Evolutionary conservation across 2,797 vertebrate genomes (phyloP).

Genomic region (Pristis pectinata): DNA sequence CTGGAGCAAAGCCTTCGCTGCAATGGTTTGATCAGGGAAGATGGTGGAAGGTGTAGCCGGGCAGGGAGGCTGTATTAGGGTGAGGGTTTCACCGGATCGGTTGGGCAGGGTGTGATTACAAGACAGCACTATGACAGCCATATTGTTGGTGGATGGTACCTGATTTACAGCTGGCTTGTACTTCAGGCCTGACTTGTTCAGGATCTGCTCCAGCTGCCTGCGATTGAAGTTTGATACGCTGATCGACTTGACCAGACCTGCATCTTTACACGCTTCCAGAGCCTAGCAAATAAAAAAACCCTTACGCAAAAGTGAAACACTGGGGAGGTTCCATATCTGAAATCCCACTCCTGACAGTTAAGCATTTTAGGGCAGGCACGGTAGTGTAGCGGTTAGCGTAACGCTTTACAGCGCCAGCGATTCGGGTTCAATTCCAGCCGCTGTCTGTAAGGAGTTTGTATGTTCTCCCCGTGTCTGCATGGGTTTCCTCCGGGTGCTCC

Average conservation of each 20-base stretch:
- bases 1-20: too few species aligned
- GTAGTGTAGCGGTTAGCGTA: too few species aligned
- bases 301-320: neutral
- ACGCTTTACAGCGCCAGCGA: too few species aligned
- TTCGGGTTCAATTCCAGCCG: too few species aligned
- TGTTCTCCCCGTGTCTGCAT: too few species aligned
- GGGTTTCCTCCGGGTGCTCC: too few species aligned
- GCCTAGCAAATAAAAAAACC: slow-evolving; percentile 60
- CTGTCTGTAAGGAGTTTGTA: too few species aligned
- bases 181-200: slow-evolving; percentile 85
- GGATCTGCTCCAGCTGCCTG: slow-evolving; percentile 76
- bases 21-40: too few species aligned
- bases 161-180: slow-evolving; percentile 85
- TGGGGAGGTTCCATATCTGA: neutral
- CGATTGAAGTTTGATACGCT: slow-evolving; percentile 95
- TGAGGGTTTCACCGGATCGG: neutral
- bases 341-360: too few species aligned
- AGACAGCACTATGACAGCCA: neutral
- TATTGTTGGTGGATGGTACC: slow-evolving; percentile 53
- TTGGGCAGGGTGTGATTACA: neutral
- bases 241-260: slow-evolving; percentile 83
- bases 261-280: slow-evolving; percentile 86
- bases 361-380: too few species aligned
- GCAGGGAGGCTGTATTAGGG: too few species aligned
- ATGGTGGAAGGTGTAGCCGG: neutral